A percentile compares a stretch with the other conserved stretches of the same genome.
These are phyloP conservation scores for Pseudorhiza aurosa DNA, from an alignment of 30 jellyfish, hydroid and myxozoan genomes.

Conservation along the genomic window DNA sequence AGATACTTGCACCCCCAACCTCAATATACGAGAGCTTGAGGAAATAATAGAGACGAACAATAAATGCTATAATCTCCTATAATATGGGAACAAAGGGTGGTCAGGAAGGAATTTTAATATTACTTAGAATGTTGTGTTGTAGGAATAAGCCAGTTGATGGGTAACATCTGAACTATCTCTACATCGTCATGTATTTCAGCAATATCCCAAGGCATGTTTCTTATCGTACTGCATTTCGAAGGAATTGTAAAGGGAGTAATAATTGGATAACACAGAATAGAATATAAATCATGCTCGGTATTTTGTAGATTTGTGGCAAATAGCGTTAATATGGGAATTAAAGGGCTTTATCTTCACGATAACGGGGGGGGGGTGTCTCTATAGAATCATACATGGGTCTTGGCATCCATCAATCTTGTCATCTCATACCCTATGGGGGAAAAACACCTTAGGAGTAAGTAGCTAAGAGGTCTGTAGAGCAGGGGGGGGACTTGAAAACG, in stretches of 20 bases:
- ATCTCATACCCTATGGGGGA: too few species aligned
- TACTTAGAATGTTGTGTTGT: constrained; percentile 6
- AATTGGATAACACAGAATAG: neutral
- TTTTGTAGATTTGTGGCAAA: neutral
- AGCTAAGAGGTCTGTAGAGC: too few species aligned
- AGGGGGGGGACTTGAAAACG: too few species aligned
- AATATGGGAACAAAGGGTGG: constrained; percentile 48
- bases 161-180: neutral
- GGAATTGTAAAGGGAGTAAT: neutral
- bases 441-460: too few species aligned
- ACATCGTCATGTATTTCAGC: neutral
- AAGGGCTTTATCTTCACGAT: neutral
- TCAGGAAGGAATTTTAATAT: constrained; percentile 53
- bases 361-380: too few species aligned
- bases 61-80: constrained; percentile 42
- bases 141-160: neutral
- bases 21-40: constrained; percentile 29
- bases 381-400: too few species aligned
- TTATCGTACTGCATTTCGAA: neutral
- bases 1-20: constrained; percentile 63
- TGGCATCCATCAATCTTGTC: too few species aligned
- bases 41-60: constrained; percentile 31
- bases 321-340: neutral
- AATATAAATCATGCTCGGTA: neutral
- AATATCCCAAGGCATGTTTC: neutral